Conservation (phyloP, 2,113 vertebrate species). For the Atractosteus spatula region DNA sequence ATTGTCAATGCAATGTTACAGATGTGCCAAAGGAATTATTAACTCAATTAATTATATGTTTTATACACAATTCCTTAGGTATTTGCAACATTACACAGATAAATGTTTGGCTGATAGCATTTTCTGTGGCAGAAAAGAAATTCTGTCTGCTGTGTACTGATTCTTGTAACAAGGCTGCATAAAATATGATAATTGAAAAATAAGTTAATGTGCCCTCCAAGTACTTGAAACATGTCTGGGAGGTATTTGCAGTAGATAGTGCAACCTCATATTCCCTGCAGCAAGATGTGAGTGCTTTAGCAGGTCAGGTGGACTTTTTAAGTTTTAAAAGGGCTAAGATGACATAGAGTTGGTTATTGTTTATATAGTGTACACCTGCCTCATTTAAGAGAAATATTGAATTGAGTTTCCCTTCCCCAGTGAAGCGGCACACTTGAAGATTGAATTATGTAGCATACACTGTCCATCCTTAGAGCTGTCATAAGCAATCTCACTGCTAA, state of each 20-base stretch:
- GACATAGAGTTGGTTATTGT: neutral
- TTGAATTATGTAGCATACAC: conserved; percentile 21
- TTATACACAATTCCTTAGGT: neutral
- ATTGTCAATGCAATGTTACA: neutral
- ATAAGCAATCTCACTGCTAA: conserved; percentile 10
- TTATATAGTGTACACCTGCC: neutral
- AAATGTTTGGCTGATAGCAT: neutral
- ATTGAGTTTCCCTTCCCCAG: neutral
- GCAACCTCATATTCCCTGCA: neutral
- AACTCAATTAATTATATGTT: conserved; percentile 4
- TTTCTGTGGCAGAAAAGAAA: neutral
- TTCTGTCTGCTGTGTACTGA: neutral
- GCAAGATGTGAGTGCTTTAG: neutral
- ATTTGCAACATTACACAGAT: neutral
- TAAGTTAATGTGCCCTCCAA: neutral
- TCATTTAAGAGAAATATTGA: neutral
- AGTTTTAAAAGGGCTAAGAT: neutral
- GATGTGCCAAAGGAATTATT: conserved; percentile 12
- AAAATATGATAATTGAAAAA: conserved; percentile 1
- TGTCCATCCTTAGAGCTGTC: conserved; percentile 13
- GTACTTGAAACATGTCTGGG: neutral
- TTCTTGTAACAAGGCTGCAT: neutral
- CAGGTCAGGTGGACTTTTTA: neutral
- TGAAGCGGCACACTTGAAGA: neutral
- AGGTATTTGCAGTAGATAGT: neutral